Evolutionary conservation across 1,140 invertebrate genomes (phyloP).

Genomic region (Listronotus oregonensis): DNA sequence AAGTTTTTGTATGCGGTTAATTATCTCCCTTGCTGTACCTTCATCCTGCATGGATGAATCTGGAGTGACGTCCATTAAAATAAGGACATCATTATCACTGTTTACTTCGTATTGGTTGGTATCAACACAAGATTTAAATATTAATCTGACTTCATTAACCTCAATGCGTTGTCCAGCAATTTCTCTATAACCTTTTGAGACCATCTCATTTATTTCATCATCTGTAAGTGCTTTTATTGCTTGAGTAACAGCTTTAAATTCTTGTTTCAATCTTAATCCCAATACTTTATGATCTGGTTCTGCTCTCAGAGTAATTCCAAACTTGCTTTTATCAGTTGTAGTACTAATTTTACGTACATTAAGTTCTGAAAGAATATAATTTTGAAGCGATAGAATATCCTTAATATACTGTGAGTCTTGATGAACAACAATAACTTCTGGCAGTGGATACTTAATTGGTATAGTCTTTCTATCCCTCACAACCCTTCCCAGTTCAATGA

Average conservation of each 20-base stretch:
- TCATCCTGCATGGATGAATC: constrained; percentile 91
- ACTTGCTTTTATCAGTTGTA: constrained; percentile 90
- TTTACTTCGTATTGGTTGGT: constrained; percentile 85
- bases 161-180: constrained; percentile 79
- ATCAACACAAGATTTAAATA: constrained; percentile 71
- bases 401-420: constrained; percentile 77
- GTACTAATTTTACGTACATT: constrained; percentile 90
- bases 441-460: constrained; percentile 95
- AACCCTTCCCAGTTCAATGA: constrained; percentile 93
- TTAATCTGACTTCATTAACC: constrained; percentile 82
- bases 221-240: constrained; percentile 84
- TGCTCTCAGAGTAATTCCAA: constrained; percentile 90
- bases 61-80: constrained; percentile 77
- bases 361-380: constrained; percentile 91
- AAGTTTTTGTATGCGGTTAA: constrained; percentile 95
- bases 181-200: constrained; percentile 72
- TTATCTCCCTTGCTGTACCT: constrained; percentile 90
- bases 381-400: constrained; percentile 81
- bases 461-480: constrained; percentile 91
- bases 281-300: constrained; percentile 90
- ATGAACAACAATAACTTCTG: constrained; percentile 94
- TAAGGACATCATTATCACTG: constrained; percentile 84
- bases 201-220: constrained; percentile 77
- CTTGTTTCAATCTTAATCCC: constrained; percentile 84
- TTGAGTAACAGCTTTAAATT: constrained; percentile 85